These are phyloP conservation scores for Bilobella aurantiaca DNA, from an alignment of 1,140 invertebrate species.

Conservation along the genomic window DNA sequence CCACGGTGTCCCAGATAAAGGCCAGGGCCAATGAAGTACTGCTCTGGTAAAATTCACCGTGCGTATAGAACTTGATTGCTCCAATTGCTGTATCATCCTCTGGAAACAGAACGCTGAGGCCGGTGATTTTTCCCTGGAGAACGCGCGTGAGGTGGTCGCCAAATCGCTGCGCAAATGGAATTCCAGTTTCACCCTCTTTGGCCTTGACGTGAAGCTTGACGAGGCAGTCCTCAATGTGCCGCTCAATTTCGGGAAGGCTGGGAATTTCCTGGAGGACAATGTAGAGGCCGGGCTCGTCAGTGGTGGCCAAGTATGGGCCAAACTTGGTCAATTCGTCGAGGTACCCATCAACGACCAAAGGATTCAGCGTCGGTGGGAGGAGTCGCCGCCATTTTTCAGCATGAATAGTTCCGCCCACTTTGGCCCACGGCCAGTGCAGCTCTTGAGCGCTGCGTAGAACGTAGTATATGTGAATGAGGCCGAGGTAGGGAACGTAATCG, in stretches of 20 bases:
- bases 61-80: background rate
- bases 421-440: background rate
- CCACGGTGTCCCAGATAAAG: background rate
- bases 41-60: background rate
- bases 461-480: background rate
- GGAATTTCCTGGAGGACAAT: background rate
- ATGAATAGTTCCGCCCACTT: background rate
- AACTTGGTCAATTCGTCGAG: background rate
- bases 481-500: background rate
- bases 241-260: background rate
- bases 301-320: background rate
- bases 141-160: background rate
- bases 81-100: background rate
- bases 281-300: background rate
- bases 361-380: background rate
- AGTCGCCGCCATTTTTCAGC: background rate
- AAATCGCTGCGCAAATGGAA: background rate
- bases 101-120: slow-evolving; percentile 3
- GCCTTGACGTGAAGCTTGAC: background rate
- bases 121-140: background rate
- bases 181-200: background rate
- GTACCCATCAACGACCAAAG: background rate
- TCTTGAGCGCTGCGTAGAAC: background rate
- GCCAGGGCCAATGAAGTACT: background rate
- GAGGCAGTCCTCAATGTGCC: background rate